Conservation (phyloP, 2,797 vertebrate species). For the Sebastiscus tertius region DNA sequence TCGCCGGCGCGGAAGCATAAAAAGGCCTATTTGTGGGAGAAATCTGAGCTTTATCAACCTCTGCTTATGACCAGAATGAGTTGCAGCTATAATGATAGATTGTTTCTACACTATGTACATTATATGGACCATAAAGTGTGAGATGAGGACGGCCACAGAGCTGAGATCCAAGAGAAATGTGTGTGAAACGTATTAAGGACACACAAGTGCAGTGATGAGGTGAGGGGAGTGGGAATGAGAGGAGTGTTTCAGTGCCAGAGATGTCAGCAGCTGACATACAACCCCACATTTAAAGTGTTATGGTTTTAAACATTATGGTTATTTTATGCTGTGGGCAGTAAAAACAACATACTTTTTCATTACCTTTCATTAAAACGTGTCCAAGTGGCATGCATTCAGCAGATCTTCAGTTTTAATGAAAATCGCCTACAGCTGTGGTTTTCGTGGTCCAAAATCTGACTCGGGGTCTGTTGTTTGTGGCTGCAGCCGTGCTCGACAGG, state of each 20-base stretch:
- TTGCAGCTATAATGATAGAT: background rate
- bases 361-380: background rate
- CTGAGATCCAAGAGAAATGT: background rate
- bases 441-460: background rate
- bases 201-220: background rate
- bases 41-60: background rate
- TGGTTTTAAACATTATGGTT: background rate
- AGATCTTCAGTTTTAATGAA: background rate
- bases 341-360: background rate
- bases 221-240: background rate
- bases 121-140: background rate
- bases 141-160: background rate
- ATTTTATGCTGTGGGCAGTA: slow-evolving; percentile 1
- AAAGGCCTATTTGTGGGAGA: too few relatives aligned
- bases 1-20: too few relatives aligned
- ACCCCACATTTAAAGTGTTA: background rate
- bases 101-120: background rate
- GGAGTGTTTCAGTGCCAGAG: background rate
- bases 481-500: slow-evolving; percentile 72
- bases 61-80: background rate
- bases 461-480: background rate
- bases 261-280: slow-evolving; percentile 5
- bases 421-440: background rate
- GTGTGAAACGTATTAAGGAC: background rate
- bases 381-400: background rate